These are phyloP conservation scores for Malachius bipustulatus DNA, from an alignment of 2,888 invertebrate genomes.

Conservation along the genomic window DNA sequence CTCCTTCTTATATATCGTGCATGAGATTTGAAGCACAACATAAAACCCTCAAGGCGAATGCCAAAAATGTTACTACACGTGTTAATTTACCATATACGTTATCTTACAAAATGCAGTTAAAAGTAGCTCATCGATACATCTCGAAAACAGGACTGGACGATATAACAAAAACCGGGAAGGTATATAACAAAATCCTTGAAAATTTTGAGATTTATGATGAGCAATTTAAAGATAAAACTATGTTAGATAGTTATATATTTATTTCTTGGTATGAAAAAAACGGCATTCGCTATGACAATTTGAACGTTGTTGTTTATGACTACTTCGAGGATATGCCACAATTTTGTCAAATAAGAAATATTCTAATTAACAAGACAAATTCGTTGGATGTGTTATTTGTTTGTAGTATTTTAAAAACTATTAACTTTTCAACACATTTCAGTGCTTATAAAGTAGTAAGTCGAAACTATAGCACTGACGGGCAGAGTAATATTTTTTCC, in stretches of 20 bases:
- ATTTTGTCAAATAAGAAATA: background rate
- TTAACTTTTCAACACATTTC: too few relatives aligned
- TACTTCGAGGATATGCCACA: background rate
- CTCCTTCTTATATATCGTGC: background rate
- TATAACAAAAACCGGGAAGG: background rate
- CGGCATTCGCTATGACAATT: background rate
- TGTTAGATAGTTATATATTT: too few relatives aligned
- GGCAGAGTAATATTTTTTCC: too few relatives aligned
- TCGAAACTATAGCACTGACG: too few relatives aligned
- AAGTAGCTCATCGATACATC: slow-evolving; percentile 3
- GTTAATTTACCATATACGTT: slow-evolving; percentile 4
- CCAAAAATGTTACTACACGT: background rate
- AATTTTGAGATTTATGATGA: too few relatives aligned
- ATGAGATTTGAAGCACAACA: slow-evolving; percentile 7
- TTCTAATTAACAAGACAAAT: background rate
- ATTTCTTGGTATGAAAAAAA: too few relatives aligned
- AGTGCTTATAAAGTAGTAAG: too few relatives aligned
- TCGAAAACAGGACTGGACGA: background rate
- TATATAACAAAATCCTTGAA: background rate
- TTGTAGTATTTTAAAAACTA: too few relatives aligned
- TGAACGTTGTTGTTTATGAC: background rate
- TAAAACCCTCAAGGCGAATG: slow-evolving; percentile 1
- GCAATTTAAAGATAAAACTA: too few relatives aligned
- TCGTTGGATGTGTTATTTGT: too few relatives aligned
- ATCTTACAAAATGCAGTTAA: slow-evolving; percentile 1